Base-by-base conservation (phyloP, 2,797 vertebrate genomes). In the Syndactyla subalaris region DNA sequence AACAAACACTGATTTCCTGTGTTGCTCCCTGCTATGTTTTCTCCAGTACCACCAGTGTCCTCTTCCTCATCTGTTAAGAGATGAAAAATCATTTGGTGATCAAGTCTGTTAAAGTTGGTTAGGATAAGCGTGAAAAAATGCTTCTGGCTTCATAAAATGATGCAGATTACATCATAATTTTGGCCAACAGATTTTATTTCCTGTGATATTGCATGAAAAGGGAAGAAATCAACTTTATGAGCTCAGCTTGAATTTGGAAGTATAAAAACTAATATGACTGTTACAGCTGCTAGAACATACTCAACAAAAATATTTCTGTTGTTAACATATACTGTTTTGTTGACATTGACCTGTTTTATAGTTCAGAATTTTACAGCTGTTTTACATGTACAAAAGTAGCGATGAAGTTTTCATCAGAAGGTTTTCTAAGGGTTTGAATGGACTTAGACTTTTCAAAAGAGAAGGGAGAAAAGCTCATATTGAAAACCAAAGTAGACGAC, bases 61-160 rank as follows among this genome's bases (percentile, higher is more conserved):
- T 98, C 96, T 71, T 97, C 96, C 29, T 92, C 88, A 34, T 89
- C 96, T 97, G 85, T 87, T 82, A 67, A 8, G 21, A 95, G 85
- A 96, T n/a, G 59, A 92, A 55, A 87, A 95, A 92, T 63, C n/a
- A 77, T 75, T 94, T 71, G 38, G 30, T 75, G 38, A 76, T 34
- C 36, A 46, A 70, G 10, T 43, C 76, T 73, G 34, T 57, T 54
- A 79, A 68, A 22, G 4, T 2, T 81, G 36, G 20, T 78, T 66
- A 73, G n/a, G 58, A 46, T 55, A 92, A 88, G 82, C 41, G 81
- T 6, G 24, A 71, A 9, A 89, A 92, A 92, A 89, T 58, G 6
- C 10, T 62, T 79, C 59, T 67, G 30, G 7, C 24, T 91, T 52
- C 45, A 54, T 51, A 15, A 71, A 90, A 73, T 46, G 3, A 57